Conservation (phyloP, 2,888 invertebrate genomes). For the Ochlodes sylvanus region DNA sequence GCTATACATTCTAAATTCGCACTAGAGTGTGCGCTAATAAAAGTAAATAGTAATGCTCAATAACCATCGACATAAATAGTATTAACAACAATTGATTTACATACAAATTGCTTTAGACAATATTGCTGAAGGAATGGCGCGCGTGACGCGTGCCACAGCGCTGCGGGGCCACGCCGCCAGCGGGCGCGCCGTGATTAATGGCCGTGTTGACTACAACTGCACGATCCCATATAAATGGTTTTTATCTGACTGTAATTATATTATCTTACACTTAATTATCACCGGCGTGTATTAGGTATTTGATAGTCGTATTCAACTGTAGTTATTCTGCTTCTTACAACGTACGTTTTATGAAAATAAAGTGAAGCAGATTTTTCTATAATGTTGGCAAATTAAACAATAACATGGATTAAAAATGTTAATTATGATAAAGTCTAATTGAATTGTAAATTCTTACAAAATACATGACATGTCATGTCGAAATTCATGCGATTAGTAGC, state of each 20-base stretch:
- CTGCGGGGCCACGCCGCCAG: constrained; percentile 53
- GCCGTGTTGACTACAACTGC: constrained; percentile 29
- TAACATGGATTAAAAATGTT: no score
- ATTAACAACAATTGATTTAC: constrained; percentile 85
- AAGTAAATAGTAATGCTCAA: constrained; percentile 80
- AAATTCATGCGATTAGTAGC: no score
- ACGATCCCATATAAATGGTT: constrained; percentile 17
- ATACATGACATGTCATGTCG: no score
- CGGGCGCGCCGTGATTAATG: constrained; percentile 41
- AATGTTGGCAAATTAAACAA: no score
- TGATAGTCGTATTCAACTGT: background rate
- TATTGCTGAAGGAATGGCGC: constrained; percentile 83
- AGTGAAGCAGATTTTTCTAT: no score
- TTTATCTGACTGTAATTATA: constrained; percentile 21
- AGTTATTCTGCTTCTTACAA: background rate
- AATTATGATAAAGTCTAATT: no score
- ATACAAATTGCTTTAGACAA: constrained; percentile 85
- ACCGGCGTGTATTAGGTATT: background rate
- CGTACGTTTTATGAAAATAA: background rate
- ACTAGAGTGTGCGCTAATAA: constrained; percentile 47
- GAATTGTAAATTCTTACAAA: no score
- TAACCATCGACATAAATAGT: constrained; percentile 83
- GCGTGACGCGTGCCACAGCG: constrained; percentile 75
- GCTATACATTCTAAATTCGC: constrained; percentile 23
- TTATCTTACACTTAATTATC: constrained; percentile 21